These are phyloP conservation scores for Micromesistius poutassou DNA, from an alignment of 2,797 vertebrate species.

Conservation along the genomic window DNA sequence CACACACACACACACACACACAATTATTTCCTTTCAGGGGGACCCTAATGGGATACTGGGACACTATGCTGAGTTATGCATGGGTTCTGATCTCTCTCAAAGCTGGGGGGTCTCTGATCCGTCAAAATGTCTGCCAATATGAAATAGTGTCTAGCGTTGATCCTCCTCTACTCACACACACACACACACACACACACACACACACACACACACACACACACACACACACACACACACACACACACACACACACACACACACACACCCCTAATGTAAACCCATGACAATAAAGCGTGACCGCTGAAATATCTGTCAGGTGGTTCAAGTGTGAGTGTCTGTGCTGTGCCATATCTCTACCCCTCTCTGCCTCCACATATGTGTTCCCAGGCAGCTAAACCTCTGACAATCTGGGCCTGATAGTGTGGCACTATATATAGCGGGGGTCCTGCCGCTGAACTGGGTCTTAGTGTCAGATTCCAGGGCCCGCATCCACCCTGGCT, in stretches of 20 bases:
- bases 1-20: neutral
- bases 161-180: constrained; percentile 3
- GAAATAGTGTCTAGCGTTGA: neutral
- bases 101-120: neutral
- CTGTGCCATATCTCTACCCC: constrained; percentile 21
- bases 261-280: constrained; percentile 6
- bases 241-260: constrained; percentile 5
- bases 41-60: neutral
- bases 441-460: constrained; percentile 74
- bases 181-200: neutral
- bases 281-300: constrained; percentile 13
- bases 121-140: neutral
- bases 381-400: constrained; percentile 39
- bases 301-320: constrained; percentile 9
- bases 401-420: constrained; percentile 67
- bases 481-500: constrained; percentile 63
- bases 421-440: constrained; percentile 82
- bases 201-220: neutral
- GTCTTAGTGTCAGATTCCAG: constrained; percentile 81
- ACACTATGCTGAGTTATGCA: neutral
- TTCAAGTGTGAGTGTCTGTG: constrained; percentile 35
- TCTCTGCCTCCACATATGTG: constrained; percentile 29
- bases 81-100: neutral
- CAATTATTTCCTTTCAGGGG: neutral
- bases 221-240: constrained; percentile 3